Base-by-base conservation (phyloP, 2,888 invertebrate genomes). In the Stratiomys singularior region DNA sequence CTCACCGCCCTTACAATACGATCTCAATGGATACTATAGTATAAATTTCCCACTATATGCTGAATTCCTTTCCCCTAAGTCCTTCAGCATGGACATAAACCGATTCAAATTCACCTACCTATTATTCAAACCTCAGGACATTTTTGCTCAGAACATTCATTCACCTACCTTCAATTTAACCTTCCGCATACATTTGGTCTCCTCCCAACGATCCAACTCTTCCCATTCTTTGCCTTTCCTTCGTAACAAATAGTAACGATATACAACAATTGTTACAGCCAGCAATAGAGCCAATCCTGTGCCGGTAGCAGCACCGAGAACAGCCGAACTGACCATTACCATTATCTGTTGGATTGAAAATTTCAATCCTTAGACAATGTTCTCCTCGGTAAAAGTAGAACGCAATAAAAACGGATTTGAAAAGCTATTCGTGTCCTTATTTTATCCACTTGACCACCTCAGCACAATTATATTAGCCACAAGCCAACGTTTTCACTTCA, bases 301-400 rank as follows among this genome's bases (percentile, higher is more conserved):
- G 58, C 92, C 92, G 0, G 91, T 88, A 5, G 92, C 92, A 58
- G 92, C 92, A 21, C 92, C 92, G 78, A 92, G 85, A 46, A 92
- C 90, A 58, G 92, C 91, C n/a, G 92, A 90, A 71, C 90, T 90
- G 77, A 91, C 90, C 91, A 92, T 91, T 64, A 86, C 85, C 87
- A 86, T 87, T 47, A 13, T 52, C 9, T 37, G 37, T 37, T 3
- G 3, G 9, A 9, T 5, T 37, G 37, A 5, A 9, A 9, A 3
- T 37, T 37, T 37, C 37, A 37, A 37, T 37, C 9, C 37, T 37
- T 37, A 37, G 9, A 5, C 3, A 37, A 37, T 5, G 37, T 37
- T 37, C 37, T 37, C 9, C 37, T 5, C 37, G 9, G 9, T 9
- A 9, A 37, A 37, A n/a, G n/a, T n/a, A n/a, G 37, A 5, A 37